Conservation (phyloP, 2,113 vertebrate genomes). For the Oncorhynchus kisutch region DNA sequence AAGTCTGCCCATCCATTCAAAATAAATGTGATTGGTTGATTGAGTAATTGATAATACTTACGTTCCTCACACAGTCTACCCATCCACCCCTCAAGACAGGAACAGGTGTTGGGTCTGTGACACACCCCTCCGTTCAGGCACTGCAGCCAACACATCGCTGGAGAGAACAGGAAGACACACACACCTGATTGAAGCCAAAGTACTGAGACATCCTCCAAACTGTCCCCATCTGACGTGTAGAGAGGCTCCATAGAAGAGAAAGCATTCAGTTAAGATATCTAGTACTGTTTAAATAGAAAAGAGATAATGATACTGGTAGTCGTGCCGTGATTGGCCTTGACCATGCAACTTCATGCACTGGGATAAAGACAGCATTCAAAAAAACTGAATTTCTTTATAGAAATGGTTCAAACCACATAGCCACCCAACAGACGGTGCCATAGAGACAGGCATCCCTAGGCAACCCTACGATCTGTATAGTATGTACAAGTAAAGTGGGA, state of each 20-base stretch:
- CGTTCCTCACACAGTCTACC: constrained; percentile 94
- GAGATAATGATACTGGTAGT: not conserved
- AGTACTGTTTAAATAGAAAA: not conserved
- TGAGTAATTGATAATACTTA: constrained; percentile 66
- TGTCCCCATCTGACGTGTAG: not conserved
- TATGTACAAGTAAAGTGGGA: not conserved
- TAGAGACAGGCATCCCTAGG: too few relatives aligned
- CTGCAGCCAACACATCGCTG: constrained; percentile 90
- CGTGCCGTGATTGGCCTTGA: not conserved
- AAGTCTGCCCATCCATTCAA: too few relatives aligned
- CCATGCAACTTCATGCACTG: not conserved
- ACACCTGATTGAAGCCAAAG: not conserved
- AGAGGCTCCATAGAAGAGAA: not conserved
- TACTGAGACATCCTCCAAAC: not conserved
- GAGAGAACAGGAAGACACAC: constrained; percentile 9
- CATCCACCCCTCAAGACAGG: constrained; percentile 95
- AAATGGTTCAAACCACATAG: not conserved
- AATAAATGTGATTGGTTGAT: too few relatives aligned
- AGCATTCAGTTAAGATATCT: constrained; percentile 1
- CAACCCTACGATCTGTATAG: too few relatives aligned
- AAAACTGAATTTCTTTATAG: not conserved
- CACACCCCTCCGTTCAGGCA: constrained; percentile 95
- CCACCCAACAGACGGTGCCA: not conserved
- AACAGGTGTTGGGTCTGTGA: constrained; percentile 89
- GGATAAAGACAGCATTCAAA: not conserved